phyloP scores from a whole-genome alignment of 2,113 vertebrate species.

The Helogale parvula region DNA sequence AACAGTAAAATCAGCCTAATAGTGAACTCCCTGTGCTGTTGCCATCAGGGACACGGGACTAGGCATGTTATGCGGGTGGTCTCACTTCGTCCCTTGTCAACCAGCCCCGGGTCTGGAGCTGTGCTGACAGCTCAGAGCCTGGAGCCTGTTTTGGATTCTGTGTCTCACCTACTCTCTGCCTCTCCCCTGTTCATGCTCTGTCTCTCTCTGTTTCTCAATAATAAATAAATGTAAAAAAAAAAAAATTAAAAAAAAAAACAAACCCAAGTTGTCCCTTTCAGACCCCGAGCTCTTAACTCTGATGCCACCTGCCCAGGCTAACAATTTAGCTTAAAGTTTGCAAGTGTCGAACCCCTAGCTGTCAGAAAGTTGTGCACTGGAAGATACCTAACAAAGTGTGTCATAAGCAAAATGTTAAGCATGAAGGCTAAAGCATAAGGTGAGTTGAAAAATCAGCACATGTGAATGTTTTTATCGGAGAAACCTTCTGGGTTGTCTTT shows the following conservation, averaged over 20 bases:
- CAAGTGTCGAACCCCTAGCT: not conserved
- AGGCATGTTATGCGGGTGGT: rapidly evolving
- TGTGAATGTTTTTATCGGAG: not conserved
- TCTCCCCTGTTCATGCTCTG: no score
- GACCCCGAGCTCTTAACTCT: not conserved
- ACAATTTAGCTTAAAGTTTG: not conserved
- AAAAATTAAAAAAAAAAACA: not conserved
- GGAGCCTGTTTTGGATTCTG: no score
- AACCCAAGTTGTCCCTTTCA: not conserved
- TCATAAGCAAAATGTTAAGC: not conserved
- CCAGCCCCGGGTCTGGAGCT: not conserved
- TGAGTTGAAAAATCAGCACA: not conserved
- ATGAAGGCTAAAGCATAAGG: not conserved
- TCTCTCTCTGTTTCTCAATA: no score
- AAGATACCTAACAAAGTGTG: not conserved
- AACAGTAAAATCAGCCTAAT: not conserved
- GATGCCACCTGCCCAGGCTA: not conserved
- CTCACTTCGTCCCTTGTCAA: not conserved
- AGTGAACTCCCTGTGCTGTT: not conserved
- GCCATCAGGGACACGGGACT: not conserved
- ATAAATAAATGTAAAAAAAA: no score
- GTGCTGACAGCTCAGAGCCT: no score
- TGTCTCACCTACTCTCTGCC: no score
- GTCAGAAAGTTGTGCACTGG: not conserved
- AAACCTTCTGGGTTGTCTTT: not conserved